Conservation (phyloP, 1,140 invertebrate species). For the Gonioctena quinquepunctata region DNA sequence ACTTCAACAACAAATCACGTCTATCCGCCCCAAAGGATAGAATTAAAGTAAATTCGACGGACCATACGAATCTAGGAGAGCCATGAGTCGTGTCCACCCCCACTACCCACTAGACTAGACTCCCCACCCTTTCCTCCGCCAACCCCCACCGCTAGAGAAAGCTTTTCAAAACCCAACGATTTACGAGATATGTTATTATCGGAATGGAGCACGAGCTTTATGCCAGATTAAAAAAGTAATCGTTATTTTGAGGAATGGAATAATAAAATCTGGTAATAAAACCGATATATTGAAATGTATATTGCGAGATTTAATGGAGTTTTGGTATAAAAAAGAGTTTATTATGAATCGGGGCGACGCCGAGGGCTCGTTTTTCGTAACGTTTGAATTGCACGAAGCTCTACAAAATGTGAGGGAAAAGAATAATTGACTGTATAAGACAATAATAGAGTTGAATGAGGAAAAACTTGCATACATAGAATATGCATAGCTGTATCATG, state of each 20-base stretch:
- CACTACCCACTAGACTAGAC: conserved; percentile 23
- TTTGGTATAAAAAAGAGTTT: conserved; percentile 8
- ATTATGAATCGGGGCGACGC: background rate
- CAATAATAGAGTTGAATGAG: no score
- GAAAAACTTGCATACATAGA: no score
- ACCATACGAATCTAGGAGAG: conserved; percentile 1
- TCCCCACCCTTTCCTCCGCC: conserved; percentile 33
- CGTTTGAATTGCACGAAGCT: no score
- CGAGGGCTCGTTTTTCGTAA: background rate
- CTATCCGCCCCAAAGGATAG: background rate
- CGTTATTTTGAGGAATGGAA: conserved; percentile 30
- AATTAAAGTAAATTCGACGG: background rate
- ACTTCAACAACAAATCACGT: background rate
- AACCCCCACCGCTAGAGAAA: conserved; percentile 19
- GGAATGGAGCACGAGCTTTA: conserved; percentile 17
- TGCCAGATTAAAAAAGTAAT: conserved; percentile 34
- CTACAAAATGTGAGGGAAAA: no score
- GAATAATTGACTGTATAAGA: no score
- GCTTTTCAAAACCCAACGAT: conserved; percentile 29
- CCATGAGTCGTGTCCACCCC: conserved; percentile 18
- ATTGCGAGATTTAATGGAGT: conserved; percentile 18
- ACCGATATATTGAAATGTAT: conserved; percentile 21
- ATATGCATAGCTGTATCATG: no score
- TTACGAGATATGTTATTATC: conserved; percentile 11
- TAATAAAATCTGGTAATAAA: conserved; percentile 18